These are phyloP conservation scores for Lycia hirtaria DNA, from an alignment of 2,888 invertebrate species.

Conservation along the genomic window DNA sequence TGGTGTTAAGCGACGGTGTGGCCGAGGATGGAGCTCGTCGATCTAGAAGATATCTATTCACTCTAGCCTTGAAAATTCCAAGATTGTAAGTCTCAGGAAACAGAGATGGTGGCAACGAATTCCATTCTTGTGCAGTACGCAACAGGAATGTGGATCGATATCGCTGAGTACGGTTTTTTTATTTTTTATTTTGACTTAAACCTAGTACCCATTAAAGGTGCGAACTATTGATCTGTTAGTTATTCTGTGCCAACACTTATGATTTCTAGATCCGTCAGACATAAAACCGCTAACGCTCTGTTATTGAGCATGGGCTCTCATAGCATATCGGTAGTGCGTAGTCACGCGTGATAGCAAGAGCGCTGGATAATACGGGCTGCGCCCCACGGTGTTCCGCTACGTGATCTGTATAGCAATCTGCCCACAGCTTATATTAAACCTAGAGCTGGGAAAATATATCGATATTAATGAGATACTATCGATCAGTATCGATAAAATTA, in stretches of 20 bases:
- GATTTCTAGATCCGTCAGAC: neutral
- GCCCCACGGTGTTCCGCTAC: conserved; percentile 55
- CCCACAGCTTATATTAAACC: conserved; percentile 49
- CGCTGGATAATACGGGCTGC: conserved; percentile 53
- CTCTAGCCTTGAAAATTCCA: no score
- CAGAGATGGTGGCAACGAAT: no score
- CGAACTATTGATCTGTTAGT: no score
- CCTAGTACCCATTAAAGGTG: no score
- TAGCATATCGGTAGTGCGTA: conserved; percentile 48
- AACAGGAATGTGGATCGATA: no score
- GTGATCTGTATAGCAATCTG: conserved; percentile 60
- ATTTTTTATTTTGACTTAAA: no score
- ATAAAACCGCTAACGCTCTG: conserved; percentile 13
- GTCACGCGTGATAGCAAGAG: conserved; percentile 54
- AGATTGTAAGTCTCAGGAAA: no score
- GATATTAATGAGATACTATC: conserved; percentile 1
- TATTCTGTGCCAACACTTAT: neutral
- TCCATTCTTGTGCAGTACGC: no score
- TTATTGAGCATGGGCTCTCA: conserved; percentile 44
- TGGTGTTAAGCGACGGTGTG: no score
- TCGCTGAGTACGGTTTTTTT: no score
- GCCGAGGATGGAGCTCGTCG: no score
- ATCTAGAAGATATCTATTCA: no score
- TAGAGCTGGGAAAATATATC: conserved; percentile 13
- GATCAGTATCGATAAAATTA: neutral